These are phyloP conservation scores for Sphaerophoria taeniata DNA, from an alignment of 2,888 invertebrate genomes.

Conservation along the genomic window DNA sequence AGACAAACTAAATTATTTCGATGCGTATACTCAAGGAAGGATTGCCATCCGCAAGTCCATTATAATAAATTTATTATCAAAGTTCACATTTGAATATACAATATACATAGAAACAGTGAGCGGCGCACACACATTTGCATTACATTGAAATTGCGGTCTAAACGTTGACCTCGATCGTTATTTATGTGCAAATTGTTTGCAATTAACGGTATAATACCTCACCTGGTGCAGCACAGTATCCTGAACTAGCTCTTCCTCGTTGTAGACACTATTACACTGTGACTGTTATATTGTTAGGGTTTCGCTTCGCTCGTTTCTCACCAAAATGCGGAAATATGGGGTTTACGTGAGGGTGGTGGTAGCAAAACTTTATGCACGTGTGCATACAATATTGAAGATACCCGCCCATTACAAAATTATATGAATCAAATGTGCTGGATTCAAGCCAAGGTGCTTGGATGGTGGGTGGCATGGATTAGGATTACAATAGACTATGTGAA, in stretches of 20 bases:
- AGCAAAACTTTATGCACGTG: slow-evolving; percentile 19
- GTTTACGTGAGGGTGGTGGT: not conserved
- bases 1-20: slow-evolving; percentile 33
- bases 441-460: not conserved
- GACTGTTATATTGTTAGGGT: not conserved
- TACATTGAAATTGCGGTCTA: slow-evolving; percentile 35
- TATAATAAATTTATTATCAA: slow-evolving; percentile 21
- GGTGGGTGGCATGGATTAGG: slow-evolving; percentile 20
- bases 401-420: slow-evolving; percentile 46
- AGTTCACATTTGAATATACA: slow-evolving; percentile 1
- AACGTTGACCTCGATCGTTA: slow-evolving; percentile 57
- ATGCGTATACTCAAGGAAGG: not conserved
- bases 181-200: slow-evolving; percentile 61
- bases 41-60: too few species aligned
- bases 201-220: slow-evolving; percentile 61
- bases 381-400: slow-evolving; percentile 33
- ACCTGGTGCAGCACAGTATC: slow-evolving; percentile 40
- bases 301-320: not conserved
- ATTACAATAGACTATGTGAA: slow-evolving; percentile 14
- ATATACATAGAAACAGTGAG: not conserved
- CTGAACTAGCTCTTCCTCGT: not conserved
- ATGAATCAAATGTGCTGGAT: slow-evolving; percentile 44
- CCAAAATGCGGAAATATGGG: not conserved
- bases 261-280: not conserved
- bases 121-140: not conserved